A percentile compares a stretch with the other conserved stretches of the same genome.
phyloP scores from a whole-genome alignment of 2,797 vertebrate genomes.

The Nyctibius grandis region DNA sequence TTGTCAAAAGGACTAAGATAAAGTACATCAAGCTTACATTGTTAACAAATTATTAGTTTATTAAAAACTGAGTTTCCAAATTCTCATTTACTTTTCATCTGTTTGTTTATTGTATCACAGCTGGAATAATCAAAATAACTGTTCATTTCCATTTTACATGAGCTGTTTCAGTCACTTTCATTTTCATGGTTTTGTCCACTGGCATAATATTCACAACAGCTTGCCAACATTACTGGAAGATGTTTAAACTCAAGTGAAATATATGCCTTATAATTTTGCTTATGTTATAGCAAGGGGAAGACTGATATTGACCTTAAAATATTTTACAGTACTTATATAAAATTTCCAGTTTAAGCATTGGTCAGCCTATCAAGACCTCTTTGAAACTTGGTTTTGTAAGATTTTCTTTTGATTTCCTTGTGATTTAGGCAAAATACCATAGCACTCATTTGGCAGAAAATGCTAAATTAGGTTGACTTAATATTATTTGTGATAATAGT shows the following conservation, averaged over 20 bases:
- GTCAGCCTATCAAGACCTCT: background rate
- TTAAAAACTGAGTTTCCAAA: conserved; percentile 29
- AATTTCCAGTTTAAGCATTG: background rate
- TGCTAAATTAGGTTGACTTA: background rate
- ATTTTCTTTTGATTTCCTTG: background rate
- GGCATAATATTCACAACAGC: background rate
- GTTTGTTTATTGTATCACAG: conserved; percentile 26
- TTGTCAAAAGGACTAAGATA: conserved; percentile 37
- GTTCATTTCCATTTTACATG: background rate
- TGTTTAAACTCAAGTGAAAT: background rate
- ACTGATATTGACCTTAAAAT: background rate
- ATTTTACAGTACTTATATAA: background rate
- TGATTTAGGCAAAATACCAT: background rate
- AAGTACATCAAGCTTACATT: background rate
- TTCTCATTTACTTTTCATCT: conserved; percentile 28
- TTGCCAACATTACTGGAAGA: background rate
- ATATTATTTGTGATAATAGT: background rate
- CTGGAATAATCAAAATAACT: background rate
- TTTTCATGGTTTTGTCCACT: conserved; percentile 6
- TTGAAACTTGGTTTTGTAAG: background rate
- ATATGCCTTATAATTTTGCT: background rate
- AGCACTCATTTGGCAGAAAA: background rate
- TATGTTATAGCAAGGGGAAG: background rate
- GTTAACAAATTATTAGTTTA: conserved; percentile 32
- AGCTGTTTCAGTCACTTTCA: background rate